phyloP scores from a whole-genome alignment of 2,797 vertebrate genomes.

The Phalanger gymnotis region DNA sequence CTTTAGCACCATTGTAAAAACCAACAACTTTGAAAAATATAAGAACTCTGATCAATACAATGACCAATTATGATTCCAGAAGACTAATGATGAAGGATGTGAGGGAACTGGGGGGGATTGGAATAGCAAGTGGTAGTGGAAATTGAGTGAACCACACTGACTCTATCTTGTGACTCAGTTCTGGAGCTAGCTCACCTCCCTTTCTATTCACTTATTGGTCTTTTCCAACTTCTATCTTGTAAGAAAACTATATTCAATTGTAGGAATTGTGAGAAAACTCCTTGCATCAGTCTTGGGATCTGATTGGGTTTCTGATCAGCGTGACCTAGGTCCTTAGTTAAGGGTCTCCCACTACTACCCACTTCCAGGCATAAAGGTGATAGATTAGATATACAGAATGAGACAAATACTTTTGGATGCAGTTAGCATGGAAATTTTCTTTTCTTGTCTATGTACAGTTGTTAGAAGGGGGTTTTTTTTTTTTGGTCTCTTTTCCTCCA shows the following conservation, averaged over 20 bases:
- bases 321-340: not conserved
- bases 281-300: not conserved
- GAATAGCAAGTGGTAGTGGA: not conserved
- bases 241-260: not conserved
- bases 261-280: not conserved
- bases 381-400: not conserved
- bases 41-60: not conserved
- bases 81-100: not conserved
- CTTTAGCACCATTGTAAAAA: not conserved
- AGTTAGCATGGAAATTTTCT: not conserved
- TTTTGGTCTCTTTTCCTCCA: not conserved
- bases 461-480: not conserved
- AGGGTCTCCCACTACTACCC: not conserved
- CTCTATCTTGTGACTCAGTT: not conserved
- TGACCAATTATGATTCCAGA: not conserved
- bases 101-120: not conserved
- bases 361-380: not conserved
- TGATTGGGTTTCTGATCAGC: not conserved
- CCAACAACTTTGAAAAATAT: not conserved
- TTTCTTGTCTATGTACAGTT: not conserved
- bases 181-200: not conserved
- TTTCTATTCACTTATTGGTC: not conserved
- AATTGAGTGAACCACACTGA: not conserved
- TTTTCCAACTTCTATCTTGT: not conserved
- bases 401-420: not conserved